These are phyloP conservation scores for Pterois miles DNA, from an alignment of 2,797 vertebrate genomes.

Conservation along the genomic window DNA sequence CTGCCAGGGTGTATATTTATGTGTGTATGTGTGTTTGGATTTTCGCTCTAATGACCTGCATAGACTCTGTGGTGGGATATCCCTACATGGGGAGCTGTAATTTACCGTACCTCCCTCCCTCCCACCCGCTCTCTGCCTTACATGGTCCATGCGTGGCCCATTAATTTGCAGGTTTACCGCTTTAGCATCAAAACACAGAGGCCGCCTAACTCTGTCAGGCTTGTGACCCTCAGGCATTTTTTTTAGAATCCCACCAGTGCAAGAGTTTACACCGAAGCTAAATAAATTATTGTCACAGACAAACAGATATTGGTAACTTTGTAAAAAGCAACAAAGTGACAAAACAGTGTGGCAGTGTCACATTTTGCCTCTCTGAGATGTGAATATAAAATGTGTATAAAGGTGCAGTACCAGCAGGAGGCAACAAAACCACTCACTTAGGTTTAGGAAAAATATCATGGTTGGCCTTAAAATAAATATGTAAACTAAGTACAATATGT, in stretches of 20 bases:
- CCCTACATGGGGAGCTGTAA: constrained; percentile 25
- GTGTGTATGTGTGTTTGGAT: constrained; percentile 38
- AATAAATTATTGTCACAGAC: constrained; percentile 23
- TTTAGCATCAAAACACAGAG: constrained; percentile 32
- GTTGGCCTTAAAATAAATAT: too few relatives aligned
- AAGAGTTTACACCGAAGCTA: constrained; percentile 13
- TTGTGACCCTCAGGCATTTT: constrained; percentile 45
- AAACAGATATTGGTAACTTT: not conserved
- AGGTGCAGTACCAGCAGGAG: too few relatives aligned
- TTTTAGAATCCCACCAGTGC: not conserved
- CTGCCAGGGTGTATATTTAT: constrained; percentile 46
- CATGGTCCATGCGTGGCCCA: constrained; percentile 24
- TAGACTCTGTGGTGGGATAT: constrained; percentile 34
- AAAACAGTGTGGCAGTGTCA: not conserved
- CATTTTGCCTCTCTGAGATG: too few relatives aligned
- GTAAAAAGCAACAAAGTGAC: constrained; percentile 4
- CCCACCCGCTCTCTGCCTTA: not conserved
- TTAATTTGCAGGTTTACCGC: constrained; percentile 44
- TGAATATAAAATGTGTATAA: too few relatives aligned
- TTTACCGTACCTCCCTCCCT: constrained; percentile 1
- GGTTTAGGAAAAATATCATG: too few relatives aligned
- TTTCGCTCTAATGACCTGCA: constrained; percentile 45
- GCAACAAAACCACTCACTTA: too few relatives aligned
- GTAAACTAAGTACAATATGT: too few relatives aligned
- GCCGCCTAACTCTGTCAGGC: constrained; percentile 26